Conservation (phyloP, 2,888 invertebrate species). For the Pandemis cinnamomeana region DNA sequence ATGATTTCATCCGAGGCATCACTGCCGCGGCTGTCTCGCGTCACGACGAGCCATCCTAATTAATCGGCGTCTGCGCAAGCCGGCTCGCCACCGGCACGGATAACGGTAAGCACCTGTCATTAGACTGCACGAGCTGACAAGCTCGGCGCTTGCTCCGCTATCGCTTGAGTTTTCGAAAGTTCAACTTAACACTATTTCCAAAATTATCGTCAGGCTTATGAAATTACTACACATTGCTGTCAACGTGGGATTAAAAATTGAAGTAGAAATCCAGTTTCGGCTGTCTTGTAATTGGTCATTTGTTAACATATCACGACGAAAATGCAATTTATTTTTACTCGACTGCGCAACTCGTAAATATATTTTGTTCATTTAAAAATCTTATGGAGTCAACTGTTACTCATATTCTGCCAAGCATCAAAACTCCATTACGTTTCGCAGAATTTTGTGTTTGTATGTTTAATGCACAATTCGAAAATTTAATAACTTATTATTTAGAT, state of each 20-base stretch:
- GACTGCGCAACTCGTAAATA: too few relatives aligned
- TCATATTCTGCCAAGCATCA: too few relatives aligned
- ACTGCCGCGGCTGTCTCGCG: constrained; percentile 46
- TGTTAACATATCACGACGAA: too few relatives aligned
- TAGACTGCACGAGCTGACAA: constrained; percentile 19
- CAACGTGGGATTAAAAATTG: background rate
- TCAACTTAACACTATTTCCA: constrained; percentile 4
- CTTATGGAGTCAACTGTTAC: too few relatives aligned
- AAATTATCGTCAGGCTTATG: constrained; percentile 2
- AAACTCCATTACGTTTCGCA: too few relatives aligned
- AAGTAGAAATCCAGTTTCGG: background rate
- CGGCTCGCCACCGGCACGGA: constrained; percentile 19
- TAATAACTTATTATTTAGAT: too few relatives aligned
- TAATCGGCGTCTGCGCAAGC: constrained; percentile 53
- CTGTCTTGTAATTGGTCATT: background rate
- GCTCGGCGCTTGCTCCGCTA: constrained; percentile 6
- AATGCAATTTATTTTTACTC: too few relatives aligned
- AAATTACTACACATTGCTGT: constrained; percentile 13
- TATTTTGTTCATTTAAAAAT: too few relatives aligned
- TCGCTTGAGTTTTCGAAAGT: constrained; percentile 33
- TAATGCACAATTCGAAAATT: too few relatives aligned
- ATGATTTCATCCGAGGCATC: constrained; percentile 58
- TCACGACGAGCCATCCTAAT: constrained; percentile 58
- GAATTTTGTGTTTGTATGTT: too few relatives aligned
- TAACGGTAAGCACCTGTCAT: constrained; percentile 42